Evolutionary conservation across 2,113 vertebrate species (phyloP).

Genomic region (Myiopsitta monachus): DNA sequence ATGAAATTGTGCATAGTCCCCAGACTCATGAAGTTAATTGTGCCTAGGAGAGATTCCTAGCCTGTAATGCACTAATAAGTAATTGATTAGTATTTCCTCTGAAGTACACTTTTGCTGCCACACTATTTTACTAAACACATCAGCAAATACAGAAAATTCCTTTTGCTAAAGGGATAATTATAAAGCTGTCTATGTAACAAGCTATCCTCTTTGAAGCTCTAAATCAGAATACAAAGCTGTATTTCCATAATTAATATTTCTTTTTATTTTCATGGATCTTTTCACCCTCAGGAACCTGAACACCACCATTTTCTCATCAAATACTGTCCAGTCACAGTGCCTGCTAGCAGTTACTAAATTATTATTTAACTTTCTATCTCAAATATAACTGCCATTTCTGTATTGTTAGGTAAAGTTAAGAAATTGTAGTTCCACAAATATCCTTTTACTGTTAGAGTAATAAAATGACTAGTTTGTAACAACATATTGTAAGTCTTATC

Average conservation of each 20-base stretch:
- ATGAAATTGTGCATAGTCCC: neutral
- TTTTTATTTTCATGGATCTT: neutral
- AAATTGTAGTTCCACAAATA: neutral
- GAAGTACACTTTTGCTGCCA: constrained; percentile 25
- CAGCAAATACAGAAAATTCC: constrained; percentile 44
- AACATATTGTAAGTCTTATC: neutral
- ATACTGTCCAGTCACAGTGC: neutral
- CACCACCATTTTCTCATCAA: neutral
- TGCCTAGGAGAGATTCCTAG: neutral
- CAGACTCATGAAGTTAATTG: constrained; percentile 9
- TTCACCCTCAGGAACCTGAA: neutral
- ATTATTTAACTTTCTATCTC: neutral
- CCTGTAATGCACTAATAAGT: constrained; percentile 28
- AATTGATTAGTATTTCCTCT: constrained; percentile 59
- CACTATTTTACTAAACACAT: constrained; percentile 31
- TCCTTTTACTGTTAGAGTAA: neutral
- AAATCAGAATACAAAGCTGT: neutral
- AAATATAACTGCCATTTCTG: neutral
- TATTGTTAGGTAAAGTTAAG: neutral
- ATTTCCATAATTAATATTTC: neutral
- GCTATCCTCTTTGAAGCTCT: constrained; percentile 18
- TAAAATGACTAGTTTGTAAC: neutral
- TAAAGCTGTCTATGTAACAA: constrained; percentile 25
- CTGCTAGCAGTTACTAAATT: neutral
- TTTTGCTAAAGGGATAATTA: constrained; percentile 36